Conservation (phyloP, 1,140 invertebrate species). For the Spodoptera frugiperda region DNA sequence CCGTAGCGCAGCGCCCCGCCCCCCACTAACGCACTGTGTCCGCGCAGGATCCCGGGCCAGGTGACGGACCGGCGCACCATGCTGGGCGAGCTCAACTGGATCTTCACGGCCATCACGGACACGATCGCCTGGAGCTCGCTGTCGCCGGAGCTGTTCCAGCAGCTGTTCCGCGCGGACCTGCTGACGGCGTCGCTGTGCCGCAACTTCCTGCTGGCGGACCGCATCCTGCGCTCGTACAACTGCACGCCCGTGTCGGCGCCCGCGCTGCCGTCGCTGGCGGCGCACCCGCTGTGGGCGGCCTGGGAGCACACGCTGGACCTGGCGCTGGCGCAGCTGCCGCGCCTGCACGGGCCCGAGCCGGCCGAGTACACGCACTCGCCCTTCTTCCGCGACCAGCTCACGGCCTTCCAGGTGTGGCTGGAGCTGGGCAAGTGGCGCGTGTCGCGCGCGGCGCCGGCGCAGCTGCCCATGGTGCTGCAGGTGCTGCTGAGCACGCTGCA, state of each 20-base stretch:
- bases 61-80: constrained; percentile 98
- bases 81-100: constrained; percentile 99
- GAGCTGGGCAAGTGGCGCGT: constrained; percentile 91
- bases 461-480: constrained; percentile 99
- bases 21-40: neutral
- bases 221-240: constrained; percentile 97
- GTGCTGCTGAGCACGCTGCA: constrained; percentile 99
- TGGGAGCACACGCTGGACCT: constrained; percentile 99
- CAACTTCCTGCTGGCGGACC: constrained; percentile 98
- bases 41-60: constrained; percentile 95
- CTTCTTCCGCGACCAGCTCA: constrained; percentile 99
- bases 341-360: constrained; percentile 89
- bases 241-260: constrained; percentile 97
- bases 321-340: constrained; percentile 95
- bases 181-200: constrained; percentile 99
- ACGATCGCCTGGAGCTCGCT: constrained; percentile 99
- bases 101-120: constrained; percentile 99
- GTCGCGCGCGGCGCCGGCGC: constrained; percentile 94
- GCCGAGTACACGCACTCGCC: constrained; percentile 92
- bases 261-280: constrained; percentile 95
- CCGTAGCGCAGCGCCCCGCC: neutral
- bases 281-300: constrained; percentile 97
- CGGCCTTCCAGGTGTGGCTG: constrained; percentile 99
- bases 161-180: constrained; percentile 98
- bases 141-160: constrained; percentile 97